phyloP scores from a whole-genome alignment of 1,140 invertebrate species.

The Bathynomus jamesi region DNA sequence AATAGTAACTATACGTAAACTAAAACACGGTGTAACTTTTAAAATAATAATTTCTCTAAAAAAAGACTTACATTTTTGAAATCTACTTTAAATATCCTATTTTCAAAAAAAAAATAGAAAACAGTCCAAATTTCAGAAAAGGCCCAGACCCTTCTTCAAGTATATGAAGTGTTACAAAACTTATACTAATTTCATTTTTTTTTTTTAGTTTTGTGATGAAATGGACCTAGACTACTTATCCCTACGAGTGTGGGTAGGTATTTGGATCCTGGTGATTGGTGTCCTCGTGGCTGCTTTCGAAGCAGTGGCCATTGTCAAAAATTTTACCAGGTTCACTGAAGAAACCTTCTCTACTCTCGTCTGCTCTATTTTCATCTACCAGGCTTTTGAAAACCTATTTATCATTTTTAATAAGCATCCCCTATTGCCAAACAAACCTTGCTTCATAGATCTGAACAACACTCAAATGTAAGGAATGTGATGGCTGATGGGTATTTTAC shows the following conservation, averaged over 20 bases:
- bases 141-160: too few species aligned
- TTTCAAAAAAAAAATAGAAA: too few species aligned
- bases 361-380: too few species aligned
- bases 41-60: too few species aligned
- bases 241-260: slow-evolving; percentile 77
- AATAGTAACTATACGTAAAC: too few species aligned
- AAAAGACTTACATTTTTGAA: too few species aligned
- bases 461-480: slow-evolving; percentile 13
- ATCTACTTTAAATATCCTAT: too few species aligned
- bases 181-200: not conserved
- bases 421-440: slow-evolving; percentile 1
- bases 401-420: slow-evolving; percentile 5
- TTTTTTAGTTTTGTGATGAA: slow-evolving; percentile 58
- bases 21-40: too few species aligned
- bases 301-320: slow-evolving; percentile 76
- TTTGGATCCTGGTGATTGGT: slow-evolving; percentile 83
- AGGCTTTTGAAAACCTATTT: slow-evolving; percentile 52
- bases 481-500: too few species aligned
- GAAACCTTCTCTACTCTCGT: slow-evolving; percentile 94
- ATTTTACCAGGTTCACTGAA: slow-evolving; percentile 89
- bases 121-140: too few species aligned
- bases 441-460: slow-evolving; percentile 1
- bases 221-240: slow-evolving; percentile 75
- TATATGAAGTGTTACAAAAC: not conserved
- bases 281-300: too few species aligned